Base-by-base conservation (phyloP, 2,888 invertebrate species). In the Neocrepidodera transversa region DNA sequence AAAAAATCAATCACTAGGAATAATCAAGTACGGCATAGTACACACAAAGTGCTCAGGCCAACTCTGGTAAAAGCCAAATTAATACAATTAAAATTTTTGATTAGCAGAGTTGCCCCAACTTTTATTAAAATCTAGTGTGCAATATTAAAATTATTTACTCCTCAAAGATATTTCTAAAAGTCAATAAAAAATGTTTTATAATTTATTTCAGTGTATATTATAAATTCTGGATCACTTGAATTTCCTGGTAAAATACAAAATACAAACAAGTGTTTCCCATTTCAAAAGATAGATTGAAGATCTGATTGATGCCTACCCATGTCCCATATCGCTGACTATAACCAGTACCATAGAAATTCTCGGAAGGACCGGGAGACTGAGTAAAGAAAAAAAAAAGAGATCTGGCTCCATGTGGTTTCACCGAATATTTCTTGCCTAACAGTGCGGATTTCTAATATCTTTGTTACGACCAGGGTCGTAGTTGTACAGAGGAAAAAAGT, bases 391-490 rank as follows among this genome's bases (percentile, higher is more conserved):
- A 38, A 35, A 17, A 17, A n/a, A n/a, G n/a, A n/a, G n/a, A n/a
- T n/a, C 47, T 36, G 26, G 40, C 58, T 52, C 47, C 58, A 58
- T 58, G 58, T 58, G 58, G 58, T 48, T 51, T 54, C 43, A 53
- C 43, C 13, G 48, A 59, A 54, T 49, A 28, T 28, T 28, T 54
- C 48, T 58, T 47, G 45, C 43, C 45, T 36, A 47, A 45, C 57
- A 32, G 43, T 59, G 54, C 54, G 36, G 59, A 54, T 59, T 59
- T 50, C 54, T 59, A 59, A 52, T 54, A 28, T 50, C 36, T 40
- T 40, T 47, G 7, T 5, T 48, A 35, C 32, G 48, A 38, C 23
- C 50, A 50, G 16, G 1, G 50, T 1, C 11, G 38, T 38, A 38
- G 13, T 10, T 2, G n/a, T 18, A 2, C 1, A 11, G 11, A 7